Conservation (phyloP, 1,140 invertebrate species). For the Zaprionus taronus region DNA sequence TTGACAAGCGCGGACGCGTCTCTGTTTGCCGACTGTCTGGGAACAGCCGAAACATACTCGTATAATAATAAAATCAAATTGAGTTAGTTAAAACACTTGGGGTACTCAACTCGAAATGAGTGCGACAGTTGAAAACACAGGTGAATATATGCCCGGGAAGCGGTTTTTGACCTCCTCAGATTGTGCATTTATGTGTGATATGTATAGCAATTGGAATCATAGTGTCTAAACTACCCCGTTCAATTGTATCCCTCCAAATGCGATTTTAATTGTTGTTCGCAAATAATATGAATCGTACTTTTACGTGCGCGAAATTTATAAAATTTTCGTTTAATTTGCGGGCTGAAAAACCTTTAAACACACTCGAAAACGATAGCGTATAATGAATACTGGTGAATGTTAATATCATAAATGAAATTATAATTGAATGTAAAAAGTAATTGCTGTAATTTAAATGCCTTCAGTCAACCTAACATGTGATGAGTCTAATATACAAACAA, state of each 20-base stretch:
- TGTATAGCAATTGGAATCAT: constrained; percentile 9
- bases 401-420: constrained; percentile 3
- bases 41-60: background rate
- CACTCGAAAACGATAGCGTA: background rate
- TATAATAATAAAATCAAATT: constrained; percentile 3
- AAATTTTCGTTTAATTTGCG: constrained; percentile 19
- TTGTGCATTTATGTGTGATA: constrained; percentile 1
- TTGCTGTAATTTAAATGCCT: background rate
- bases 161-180: constrained; percentile 7
- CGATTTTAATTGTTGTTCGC: constrained; percentile 29
- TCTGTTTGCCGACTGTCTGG: constrained; percentile 13
- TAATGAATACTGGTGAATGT: background rate
- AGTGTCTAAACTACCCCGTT: background rate
- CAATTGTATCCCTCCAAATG: constrained; percentile 9
- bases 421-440: background rate
- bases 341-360: background rate
- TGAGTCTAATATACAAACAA: background rate
- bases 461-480: background rate
- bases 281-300: constrained; percentile 21
- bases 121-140: constrained; percentile 32
- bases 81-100: background rate
- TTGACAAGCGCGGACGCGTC: constrained; percentile 53
- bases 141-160: constrained; percentile 37
- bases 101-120: constrained; percentile 27
- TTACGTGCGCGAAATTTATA: constrained; percentile 20